Base-by-base conservation (phyloP, 35 echinoderm and acorn worm species). In the Diadema setosum region DNA sequence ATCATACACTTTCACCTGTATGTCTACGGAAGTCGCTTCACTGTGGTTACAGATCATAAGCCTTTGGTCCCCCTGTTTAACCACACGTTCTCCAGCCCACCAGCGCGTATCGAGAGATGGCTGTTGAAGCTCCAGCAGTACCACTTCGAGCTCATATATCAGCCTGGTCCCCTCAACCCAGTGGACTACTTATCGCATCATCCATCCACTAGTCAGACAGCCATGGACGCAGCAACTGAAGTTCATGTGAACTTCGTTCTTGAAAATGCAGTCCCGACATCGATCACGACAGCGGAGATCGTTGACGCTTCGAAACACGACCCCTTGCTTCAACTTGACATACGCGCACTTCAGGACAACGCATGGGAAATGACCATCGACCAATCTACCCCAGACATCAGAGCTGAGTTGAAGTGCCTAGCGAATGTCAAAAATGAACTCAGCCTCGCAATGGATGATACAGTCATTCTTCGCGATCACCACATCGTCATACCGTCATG, bases 21-120 rank as follows among this genome's bases (percentile, higher is more conserved):
- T 34, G 39, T 91, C 36, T 91, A 70, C 63, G 89, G 83, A 69
- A 82, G 52, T 81, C 2, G 16, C 17, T 91, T 87, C 46, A 27
- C 81, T 23, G 93, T 91, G 6, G 45, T 73, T 17, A 95, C 94
- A 30, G 84, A n/a, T n/a, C n/a, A n/a, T n/a, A n/a, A n/a, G n/a
- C n/a, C n/a, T n/a, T n/a, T n/a, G n/a, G n/a, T n/a, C 0, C 88
- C 88, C 20, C 45, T 95, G 25, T 92, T 87, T 46, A 95, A 91
- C 60, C 73, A 83, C 25, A 59, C 43, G 39, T 23, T 39, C 39
- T 57, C 76, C 45, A 91, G 73, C 94, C 4, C 89, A n/a, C n/a
- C 94, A 1, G 74, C 85, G 7, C 57, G 94, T 82, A 88, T 91
- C 81, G 89, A 95, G 61, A 33, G 89, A 75, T 94, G 92, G 92